Percentiles rank a stretch among this genome's conserved stretches.
Conservation (phyloP, 1,140 invertebrate genomes). For the Hirudo medicinalis region DNA sequence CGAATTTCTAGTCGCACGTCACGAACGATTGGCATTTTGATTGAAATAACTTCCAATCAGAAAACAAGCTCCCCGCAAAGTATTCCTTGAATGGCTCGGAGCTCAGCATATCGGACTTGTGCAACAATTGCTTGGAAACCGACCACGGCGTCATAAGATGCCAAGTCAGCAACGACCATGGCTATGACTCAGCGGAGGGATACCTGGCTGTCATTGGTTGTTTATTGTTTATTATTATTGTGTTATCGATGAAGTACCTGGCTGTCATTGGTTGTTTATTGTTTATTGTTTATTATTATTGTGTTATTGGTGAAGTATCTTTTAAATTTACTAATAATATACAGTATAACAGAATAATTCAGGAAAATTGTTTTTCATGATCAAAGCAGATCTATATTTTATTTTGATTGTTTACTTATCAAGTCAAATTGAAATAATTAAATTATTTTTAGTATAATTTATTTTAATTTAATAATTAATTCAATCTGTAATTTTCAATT, state of each 20-base stretch:
- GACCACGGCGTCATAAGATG: not conserved
- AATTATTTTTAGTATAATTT: no score
- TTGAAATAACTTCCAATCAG: not conserved
- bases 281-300: not conserved
- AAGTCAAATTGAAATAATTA: no score
- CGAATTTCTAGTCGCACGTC: no score
- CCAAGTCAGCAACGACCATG: not conserved
- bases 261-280: not conserved
- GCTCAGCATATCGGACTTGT: not conserved
- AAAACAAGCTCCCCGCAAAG: not conserved
- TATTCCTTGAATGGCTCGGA: not conserved
- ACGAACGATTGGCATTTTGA: no score
- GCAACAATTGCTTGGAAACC: not conserved
- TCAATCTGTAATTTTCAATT: no score
- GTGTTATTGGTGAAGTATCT: not conserved
- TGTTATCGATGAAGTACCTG: not conserved
- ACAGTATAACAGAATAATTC: no score
- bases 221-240: not conserved
- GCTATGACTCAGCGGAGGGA: not conserved
- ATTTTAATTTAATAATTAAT: no score
- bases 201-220: not conserved
- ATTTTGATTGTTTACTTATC: no score
- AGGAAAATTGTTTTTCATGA: no score
- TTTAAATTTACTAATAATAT: no score
- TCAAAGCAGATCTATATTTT: no score